Base-by-base conservation (phyloP, 2,113 vertebrate genomes). In the Engraulis encrasicolus region DNA sequence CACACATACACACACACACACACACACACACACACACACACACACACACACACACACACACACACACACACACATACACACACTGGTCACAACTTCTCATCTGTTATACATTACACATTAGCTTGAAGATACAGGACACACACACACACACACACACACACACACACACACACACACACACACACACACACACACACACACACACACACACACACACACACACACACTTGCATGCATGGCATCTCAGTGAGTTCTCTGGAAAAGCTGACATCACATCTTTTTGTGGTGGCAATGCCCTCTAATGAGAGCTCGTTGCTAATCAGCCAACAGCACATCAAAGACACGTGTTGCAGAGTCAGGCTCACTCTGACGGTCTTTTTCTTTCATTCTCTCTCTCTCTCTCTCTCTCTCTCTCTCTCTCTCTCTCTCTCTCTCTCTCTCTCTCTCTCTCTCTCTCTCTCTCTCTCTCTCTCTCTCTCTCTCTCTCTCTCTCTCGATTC, bases 211-310 rank as follows among this genome's bases (percentile, higher is more conserved):
- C 50, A 52, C 50, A 54, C 54, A 61, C 54, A 61, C 54, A 61
- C 20, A 61, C 54, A 23, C 54, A 23, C 54, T n/a, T n/a, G n/a
- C n/a, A 45, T 45, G 40, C 3, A 45, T 45, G 14, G n/a, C 23
- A 12, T 74, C 66, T 74, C 27, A 34, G 66, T 74, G 66, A 34
- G 66, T 14, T 74, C 66, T 17, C 66, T 74, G 66, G 66, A 74
- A 74, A 74, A 74, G 27, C 66, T 74, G 66, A 74, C 66, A 36
- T 31, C 23, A 31, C 11, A 74, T 31, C 11, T 74, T 9, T 74
- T 34, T 34, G 23, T 15, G 14, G 66, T 74, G 66, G 11, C 27
- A 27, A 34, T 74, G 31, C 27, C 6, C 66, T 34, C 2, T 2
- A 74, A 31, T 74, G 23, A 74, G 31, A 19, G 23, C 66, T 74